Conservation (phyloP, 2,113 vertebrate genomes). For the Riparia riparia region DNA sequence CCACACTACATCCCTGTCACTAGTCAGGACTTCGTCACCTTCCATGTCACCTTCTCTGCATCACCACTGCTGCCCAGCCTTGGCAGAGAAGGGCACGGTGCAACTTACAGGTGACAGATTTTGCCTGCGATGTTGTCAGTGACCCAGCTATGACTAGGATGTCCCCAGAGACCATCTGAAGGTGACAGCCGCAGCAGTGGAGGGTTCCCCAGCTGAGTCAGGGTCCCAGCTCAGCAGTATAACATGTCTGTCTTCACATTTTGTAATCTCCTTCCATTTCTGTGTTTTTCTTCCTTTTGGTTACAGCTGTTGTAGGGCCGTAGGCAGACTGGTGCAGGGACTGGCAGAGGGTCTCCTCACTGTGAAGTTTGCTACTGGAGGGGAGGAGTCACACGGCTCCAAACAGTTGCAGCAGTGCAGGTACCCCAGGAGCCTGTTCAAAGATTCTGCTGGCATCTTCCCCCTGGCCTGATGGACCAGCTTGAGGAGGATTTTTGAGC, state of each 20-base stretch:
- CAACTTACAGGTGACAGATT: not conserved
- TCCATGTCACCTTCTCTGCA: not conserved
- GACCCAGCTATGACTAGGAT: not conserved
- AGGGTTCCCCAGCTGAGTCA: not conserved
- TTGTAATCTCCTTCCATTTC: not conserved
- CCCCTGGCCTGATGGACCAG: not conserved
- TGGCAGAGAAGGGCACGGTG: not conserved
- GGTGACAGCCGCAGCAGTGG: not conserved
- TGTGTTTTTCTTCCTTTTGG: not conserved
- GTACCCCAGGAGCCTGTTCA: not conserved
- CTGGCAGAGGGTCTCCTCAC: not conserved
- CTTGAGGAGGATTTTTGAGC: fast-evolving
- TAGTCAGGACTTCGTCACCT: not conserved
- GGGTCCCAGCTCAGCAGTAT: not conserved
- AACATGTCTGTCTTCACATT: not conserved
- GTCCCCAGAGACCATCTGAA: not conserved
- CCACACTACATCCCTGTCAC: not conserved
- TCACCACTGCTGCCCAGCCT: not conserved
- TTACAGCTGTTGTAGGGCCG: not conserved
- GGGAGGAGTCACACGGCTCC: not conserved
- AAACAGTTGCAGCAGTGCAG: not conserved
- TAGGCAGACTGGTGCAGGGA: not conserved
- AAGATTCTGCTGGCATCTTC: not conserved
- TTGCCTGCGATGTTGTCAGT: not conserved
- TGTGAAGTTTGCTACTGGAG: not conserved